Evolutionary conservation across 2,888 invertebrate genomes (phyloP), one percentile per base, ranked within the genome.

Genomic region (Coelopa pilipes): DNA sequence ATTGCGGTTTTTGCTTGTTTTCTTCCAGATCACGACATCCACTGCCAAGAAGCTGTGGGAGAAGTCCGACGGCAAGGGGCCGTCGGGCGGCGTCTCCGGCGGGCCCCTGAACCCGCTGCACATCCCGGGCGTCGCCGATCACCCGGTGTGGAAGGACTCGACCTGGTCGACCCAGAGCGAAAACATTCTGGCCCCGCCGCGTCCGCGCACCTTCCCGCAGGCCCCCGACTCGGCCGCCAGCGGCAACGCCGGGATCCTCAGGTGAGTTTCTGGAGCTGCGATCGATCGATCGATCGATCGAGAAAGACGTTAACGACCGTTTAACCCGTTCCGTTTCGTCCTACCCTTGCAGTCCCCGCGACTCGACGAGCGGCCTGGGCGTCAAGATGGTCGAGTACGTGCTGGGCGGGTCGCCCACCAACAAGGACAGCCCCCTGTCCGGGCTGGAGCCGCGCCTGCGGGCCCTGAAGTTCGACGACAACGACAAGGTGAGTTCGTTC

Each of bases 341-440:
- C 65, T 69, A 68, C 75, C 50, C 92, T 82, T 89, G 91, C 80
- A 95, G 95, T 65, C 95, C 96, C 63, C 91, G 96, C 78, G 95
- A 97, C 87, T 95, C 97, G 80, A 95, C 96, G 76, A 92, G 93
- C 78, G 96, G 96, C 62, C 92, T 98, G 79, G 97, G 96, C 80
- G 96, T 97, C 80, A 98, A 98, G 90, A 98, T 98, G 97, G 98
- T 98, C 72, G 98, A 99, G 89, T 98, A 98, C 88, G 98, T 99
- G 75, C 91, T 99, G 82, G 96, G 97, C 79, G 95, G 94, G 78
- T 96, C 96, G 77, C 96, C 96, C 24, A 96, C 96, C 80, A 90
- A 91, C 81, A 93, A 93, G 86, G 93, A 93, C 81, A 87, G 88
- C 76, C 89, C 89, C 79, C 84, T 90, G 78, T 88, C 88, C 49